phyloP scores from a whole-genome alignment of 2,888 invertebrate species.

The Cryptus viduatorius region DNA sequence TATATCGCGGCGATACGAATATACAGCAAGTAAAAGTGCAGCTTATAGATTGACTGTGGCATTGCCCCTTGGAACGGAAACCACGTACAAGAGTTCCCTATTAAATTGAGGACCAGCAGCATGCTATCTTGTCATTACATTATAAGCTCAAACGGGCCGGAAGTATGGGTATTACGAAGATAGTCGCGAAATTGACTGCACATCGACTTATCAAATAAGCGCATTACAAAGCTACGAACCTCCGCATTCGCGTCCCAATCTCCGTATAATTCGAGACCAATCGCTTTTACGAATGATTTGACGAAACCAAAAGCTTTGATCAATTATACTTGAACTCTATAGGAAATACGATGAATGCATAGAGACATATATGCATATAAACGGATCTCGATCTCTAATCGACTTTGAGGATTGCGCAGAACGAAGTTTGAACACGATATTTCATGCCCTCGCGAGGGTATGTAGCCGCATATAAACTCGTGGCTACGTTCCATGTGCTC shows the following conservation, averaged over 20 bases:
- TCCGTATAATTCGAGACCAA: constrained; percentile 36
- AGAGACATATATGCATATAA: constrained; percentile 11
- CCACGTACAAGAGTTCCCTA: constrained; percentile 34
- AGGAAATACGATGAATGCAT: constrained; percentile 7
- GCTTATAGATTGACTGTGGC: constrained; percentile 13
- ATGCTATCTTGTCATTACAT: constrained; percentile 44
- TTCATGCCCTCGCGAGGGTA: constrained; percentile 37
- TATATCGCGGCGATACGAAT: neutral
- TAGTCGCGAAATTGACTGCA: constrained; percentile 38
- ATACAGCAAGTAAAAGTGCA: constrained; percentile 4
- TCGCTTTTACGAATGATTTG: neutral
- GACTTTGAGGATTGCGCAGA: constrained; percentile 45
- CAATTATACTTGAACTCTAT: constrained; percentile 35
- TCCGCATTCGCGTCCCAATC: neutral
- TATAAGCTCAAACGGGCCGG: constrained; percentile 47
- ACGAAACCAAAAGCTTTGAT: constrained; percentile 47
- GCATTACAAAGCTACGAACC: neutral
- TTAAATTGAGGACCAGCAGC: constrained; percentile 56
- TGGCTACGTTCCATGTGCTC: constrained; percentile 57
- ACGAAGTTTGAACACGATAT: constrained; percentile 33
- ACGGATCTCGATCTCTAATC: constrained; percentile 59
- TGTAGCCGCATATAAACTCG: constrained; percentile 44
- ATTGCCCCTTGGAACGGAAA: constrained; percentile 37
- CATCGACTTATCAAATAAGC: constrained; percentile 30
- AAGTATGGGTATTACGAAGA: constrained; percentile 36